These are phyloP conservation scores for Halisarca cf. caerulea DNA, from an alignment of 37 sponge, comb jelly and placozoan species.

Conservation along the genomic window DNA sequence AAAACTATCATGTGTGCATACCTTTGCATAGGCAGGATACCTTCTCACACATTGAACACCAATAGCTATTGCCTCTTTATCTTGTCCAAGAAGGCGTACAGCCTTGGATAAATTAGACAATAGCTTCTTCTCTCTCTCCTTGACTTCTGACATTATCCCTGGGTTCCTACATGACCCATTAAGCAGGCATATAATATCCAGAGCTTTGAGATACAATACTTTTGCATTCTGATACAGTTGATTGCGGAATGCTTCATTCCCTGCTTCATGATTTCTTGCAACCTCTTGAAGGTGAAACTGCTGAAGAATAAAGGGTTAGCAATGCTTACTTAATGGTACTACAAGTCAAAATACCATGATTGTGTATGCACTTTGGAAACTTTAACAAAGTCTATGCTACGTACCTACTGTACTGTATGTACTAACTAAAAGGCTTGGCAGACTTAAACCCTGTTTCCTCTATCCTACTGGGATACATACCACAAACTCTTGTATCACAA, in stretches of 20 bases:
- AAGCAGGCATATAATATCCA: not conserved
- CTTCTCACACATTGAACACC: not conserved
- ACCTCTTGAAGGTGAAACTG: not conserved
- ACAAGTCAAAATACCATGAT: no score
- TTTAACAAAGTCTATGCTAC: no score
- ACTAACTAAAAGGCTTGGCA: no score
- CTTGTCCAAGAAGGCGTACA: not conserved
- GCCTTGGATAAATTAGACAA: not conserved
- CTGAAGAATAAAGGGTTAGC: no score
- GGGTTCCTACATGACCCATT: not conserved
- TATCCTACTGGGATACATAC: no score
- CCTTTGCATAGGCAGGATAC: slow-evolving; percentile 8
- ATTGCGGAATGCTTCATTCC: not conserved
- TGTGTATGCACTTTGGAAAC: no score
- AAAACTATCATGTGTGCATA: not conserved
- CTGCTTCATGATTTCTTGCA: not conserved
- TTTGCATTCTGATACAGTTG: not conserved
- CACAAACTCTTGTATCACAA: no score
- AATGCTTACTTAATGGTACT: no score
- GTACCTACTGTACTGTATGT: no score
- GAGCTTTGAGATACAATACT: not conserved
- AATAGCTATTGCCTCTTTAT: not conserved
- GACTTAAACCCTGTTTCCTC: no score
- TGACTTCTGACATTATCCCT: not conserved
- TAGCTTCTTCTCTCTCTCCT: slow-evolving; percentile 2